Conservation (phyloP, 1,140 invertebrate genomes). For the Ladona fulva region DNA sequence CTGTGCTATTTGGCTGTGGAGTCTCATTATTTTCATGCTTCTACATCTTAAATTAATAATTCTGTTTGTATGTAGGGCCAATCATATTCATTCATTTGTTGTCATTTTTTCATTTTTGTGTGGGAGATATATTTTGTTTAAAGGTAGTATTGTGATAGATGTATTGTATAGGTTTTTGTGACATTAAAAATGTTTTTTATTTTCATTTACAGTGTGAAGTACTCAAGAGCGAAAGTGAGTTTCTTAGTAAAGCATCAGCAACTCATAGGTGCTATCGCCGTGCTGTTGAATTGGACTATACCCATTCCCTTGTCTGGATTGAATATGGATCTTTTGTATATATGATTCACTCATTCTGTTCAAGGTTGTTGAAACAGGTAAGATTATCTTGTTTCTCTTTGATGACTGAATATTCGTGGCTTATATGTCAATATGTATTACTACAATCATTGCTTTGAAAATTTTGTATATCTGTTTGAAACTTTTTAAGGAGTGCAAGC, state of each 20-base stretch:
- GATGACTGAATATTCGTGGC: not conserved
- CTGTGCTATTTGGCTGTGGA: too few relatives aligned
- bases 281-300: constrained; percentile 60
- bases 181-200: too few relatives aligned
- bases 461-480: not conserved
- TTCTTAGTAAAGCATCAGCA: constrained; percentile 58
- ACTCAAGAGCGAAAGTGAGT: constrained; percentile 50
- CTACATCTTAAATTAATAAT: too few relatives aligned
- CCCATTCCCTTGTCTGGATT: constrained; percentile 69
- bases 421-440: constrained; percentile 9
- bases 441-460: too few relatives aligned
- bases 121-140: too few relatives aligned
- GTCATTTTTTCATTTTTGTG: too few relatives aligned
- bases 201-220: constrained; percentile 37
- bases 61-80: too few relatives aligned
- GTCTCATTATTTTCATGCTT: too few relatives aligned
- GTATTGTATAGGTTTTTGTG: too few relatives aligned
- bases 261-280: constrained; percentile 68
- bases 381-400: constrained; percentile 13
- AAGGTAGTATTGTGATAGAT: too few relatives aligned
- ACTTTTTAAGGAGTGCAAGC: not conserved
- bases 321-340: constrained; percentile 84
- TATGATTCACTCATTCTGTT: constrained; percentile 77
- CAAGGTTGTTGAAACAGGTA: constrained; percentile 66
- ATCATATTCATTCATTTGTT: too few relatives aligned